Evolutionary conservation across 2,888 invertebrate species (phyloP).

Genomic region (Zele albiditarsus): DNA sequence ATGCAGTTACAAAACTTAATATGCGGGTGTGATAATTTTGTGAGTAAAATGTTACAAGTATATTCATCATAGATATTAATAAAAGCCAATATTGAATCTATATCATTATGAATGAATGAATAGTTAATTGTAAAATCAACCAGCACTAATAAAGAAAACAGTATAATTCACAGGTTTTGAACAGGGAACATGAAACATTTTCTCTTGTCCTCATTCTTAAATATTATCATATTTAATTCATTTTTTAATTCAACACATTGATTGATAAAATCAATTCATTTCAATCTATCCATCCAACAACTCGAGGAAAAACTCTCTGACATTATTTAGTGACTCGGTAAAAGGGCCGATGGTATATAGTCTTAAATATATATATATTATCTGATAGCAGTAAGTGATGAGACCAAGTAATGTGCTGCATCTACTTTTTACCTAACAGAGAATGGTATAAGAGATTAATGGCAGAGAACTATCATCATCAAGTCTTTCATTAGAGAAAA

Average conservation of each 20-base stretch:
- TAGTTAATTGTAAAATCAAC: too few relatives aligned
- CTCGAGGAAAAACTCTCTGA: neutral
- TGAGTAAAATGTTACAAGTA: too few relatives aligned
- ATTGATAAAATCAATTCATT: neutral
- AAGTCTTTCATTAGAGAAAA: constrained; percentile 60
- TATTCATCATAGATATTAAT: too few relatives aligned
- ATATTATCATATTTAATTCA: too few relatives aligned
- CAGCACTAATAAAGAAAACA: too few relatives aligned
- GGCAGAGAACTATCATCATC: constrained; percentile 48
- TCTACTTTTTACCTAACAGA: constrained; percentile 58
- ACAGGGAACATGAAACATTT: too few relatives aligned
- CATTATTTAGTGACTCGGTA: constrained; percentile 47
- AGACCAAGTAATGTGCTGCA: constrained; percentile 70
- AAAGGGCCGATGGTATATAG: constrained; percentile 41
- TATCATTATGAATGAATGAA: too few relatives aligned
- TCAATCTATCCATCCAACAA: neutral
- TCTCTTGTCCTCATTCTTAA: too few relatives aligned
- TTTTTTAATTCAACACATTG: neutral
- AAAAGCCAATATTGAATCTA: too few relatives aligned
- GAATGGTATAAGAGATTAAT: constrained; percentile 18
- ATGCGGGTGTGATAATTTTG: neutral
- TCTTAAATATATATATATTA: neutral
- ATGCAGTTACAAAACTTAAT: neutral
- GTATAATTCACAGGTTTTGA: too few relatives aligned
- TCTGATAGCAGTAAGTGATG: constrained; percentile 70